Evolutionary conservation across 2,113 vertebrate species (phyloP).

Genomic region (Ceyx margarethae): DNA sequence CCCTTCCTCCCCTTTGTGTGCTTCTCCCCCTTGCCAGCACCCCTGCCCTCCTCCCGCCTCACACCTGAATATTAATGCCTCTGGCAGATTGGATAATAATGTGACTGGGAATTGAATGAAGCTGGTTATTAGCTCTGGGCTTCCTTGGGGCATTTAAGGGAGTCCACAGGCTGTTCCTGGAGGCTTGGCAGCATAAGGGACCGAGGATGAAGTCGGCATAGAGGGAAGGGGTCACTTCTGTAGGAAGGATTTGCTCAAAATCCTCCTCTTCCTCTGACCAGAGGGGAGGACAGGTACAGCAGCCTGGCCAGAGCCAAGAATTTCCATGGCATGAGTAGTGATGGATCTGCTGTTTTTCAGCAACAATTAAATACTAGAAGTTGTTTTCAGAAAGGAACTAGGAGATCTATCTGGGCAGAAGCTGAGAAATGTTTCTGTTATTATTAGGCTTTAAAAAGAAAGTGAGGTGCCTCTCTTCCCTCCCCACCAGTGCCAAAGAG

Average conservation of each 20-base stretch:
- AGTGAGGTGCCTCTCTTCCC: neutral
- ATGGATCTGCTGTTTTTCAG: neutral
- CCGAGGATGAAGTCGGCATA: accelerated
- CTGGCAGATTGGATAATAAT: constrained; percentile 77
- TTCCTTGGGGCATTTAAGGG: constrained; percentile 65
- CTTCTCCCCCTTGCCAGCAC: constrained; percentile 18
- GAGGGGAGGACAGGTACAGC: neutral
- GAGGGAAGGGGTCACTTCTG: neutral
- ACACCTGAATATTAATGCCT: constrained; percentile 77
- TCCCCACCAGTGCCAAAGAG: accelerated
- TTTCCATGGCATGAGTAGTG: neutral
- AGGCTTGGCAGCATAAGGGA: neutral
- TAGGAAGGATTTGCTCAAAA: neutral
- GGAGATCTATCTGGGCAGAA: neutral
- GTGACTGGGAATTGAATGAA: constrained; percentile 79
- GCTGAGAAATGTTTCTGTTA: neutral
- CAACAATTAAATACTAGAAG: neutral
- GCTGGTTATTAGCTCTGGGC: constrained; percentile 71
- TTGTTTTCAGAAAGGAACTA: neutral
- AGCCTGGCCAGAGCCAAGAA: neutral
- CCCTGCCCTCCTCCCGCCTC: constrained; percentile 46
- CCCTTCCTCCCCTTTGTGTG: constrained; percentile 42
- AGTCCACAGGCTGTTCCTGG: constrained; percentile 42
- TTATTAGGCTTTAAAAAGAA: neutral
- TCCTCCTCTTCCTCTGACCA: neutral